Evolutionary conservation across 1,140 invertebrate species (phyloP).

Genomic region (Diorhabda carinulata): DNA sequence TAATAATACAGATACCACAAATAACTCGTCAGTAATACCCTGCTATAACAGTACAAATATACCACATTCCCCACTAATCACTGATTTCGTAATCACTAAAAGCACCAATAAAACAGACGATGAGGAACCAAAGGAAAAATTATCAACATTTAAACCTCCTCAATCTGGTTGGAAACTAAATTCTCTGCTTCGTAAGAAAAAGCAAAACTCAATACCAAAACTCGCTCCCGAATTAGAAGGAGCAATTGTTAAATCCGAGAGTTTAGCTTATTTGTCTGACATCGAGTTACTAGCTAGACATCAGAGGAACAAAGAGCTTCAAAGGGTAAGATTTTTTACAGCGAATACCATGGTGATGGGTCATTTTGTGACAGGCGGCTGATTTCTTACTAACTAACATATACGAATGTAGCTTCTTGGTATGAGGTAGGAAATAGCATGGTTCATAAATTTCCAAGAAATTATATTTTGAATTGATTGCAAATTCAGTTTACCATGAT

Average conservation of each 20-base stretch:
- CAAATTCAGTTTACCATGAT: no score
- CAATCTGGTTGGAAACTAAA: constrained; percentile 42
- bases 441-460: background rate
- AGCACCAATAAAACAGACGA: constrained; percentile 3
- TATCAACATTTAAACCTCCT: background rate
- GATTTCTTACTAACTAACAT: constrained; percentile 3
- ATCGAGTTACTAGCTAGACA: constrained; percentile 49
- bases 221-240: constrained; percentile 48
- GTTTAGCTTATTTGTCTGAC: constrained; percentile 49
- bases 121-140: constrained; percentile 6
- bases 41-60: constrained; percentile 8
- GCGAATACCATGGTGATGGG: constrained; percentile 3
- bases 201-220: constrained; percentile 37
- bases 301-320: constrained; percentile 47
- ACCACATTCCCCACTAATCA: constrained; percentile 7
- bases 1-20: constrained; percentile 7
- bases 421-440: background rate
- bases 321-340: constrained; percentile 47
- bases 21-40: constrained; percentile 22
- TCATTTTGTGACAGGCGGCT: constrained; percentile 4
- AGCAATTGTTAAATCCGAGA: constrained; percentile 51
- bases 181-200: constrained; percentile 44
- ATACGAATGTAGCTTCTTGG: constrained; percentile 4
- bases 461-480: no score
- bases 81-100: constrained; percentile 7